Conservation (phyloP, 92 coral and sea anemone genomes). For the Diadumene lineata region DNA sequence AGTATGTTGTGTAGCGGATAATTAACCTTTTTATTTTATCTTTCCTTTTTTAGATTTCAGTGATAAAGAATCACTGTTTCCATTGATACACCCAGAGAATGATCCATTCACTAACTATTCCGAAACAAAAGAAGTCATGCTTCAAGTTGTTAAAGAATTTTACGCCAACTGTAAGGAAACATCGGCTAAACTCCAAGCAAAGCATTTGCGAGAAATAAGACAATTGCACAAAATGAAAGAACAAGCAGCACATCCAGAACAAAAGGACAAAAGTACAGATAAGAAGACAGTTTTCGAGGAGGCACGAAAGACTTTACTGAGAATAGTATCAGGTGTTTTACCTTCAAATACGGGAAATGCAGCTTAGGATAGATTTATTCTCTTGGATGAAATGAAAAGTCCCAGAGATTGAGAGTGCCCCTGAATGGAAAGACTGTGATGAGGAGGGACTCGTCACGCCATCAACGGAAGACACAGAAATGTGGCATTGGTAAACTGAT, state of each 20-base stretch:
- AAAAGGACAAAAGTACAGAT: not conserved
- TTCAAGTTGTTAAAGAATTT: slow-evolving; percentile 53
- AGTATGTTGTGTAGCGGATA: not conserved
- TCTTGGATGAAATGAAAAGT: too few species aligned
- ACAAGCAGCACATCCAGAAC: slow-evolving; percentile 46
- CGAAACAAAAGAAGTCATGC: slow-evolving; percentile 54
- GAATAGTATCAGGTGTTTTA: slow-evolving; percentile 5
- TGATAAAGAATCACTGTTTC: slow-evolving; percentile 6
- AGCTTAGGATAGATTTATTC: not conserved
- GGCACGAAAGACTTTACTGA: slow-evolving; percentile 11
- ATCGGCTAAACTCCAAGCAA: slow-evolving; percentile 48
- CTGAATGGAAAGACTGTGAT: too few species aligned
- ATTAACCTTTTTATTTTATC: not conserved
- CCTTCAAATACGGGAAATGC: slow-evolving; percentile 5
- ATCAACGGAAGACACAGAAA: too few species aligned
- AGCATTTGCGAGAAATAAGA: slow-evolving; percentile 62
- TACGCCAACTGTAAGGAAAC: slow-evolving; percentile 54
- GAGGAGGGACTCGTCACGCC: too few species aligned
- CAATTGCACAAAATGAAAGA: slow-evolving; percentile 60
- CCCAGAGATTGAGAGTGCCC: too few species aligned
- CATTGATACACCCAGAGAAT: not conserved
- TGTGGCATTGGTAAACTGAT: too few species aligned
- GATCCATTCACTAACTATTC: slow-evolving; percentile 23
- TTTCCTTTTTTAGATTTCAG: slow-evolving; percentile 54
- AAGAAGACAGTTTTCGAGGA: slow-evolving; percentile 8